A percentile compares a stretch with the other conserved stretches of the same genome.
Evolutionary conservation across 2,113 vertebrate species (phyloP).

Genomic region (Chaenocephalus aceratus): DNA sequence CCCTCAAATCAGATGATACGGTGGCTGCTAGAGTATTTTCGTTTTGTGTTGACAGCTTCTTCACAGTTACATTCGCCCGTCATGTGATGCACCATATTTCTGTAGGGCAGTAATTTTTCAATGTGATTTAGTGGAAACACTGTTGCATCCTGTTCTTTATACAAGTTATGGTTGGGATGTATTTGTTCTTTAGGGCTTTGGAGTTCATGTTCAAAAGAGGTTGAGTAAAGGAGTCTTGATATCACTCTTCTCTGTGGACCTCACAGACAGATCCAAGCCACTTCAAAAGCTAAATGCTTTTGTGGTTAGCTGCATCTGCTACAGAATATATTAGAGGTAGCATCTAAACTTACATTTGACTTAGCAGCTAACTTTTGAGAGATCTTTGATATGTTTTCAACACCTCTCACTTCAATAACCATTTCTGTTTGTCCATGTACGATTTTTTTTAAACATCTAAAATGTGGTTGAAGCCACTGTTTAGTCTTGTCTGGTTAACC

Average conservation of each 20-base stretch:
- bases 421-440: conserved; percentile 33
- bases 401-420: conserved; percentile 22
- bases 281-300: conserved; percentile 17
- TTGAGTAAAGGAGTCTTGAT: conserved; percentile 10
- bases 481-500: conserved; percentile 71
- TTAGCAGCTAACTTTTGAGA: conserved; percentile 2
- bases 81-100: conserved; percentile 41
- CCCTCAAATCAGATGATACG: conserved; percentile 66
- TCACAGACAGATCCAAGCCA: conserved; percentile 12
- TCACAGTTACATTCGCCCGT: conserved; percentile 11
- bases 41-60: conserved; percentile 27
- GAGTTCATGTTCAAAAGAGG: conserved; percentile 1
- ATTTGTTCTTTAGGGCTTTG: conserved; percentile 6
- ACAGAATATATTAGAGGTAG: conserved; percentile 1
- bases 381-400: conserved; percentile 18
- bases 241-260: neutral
- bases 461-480: conserved; percentile 49
- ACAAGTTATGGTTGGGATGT: neutral
- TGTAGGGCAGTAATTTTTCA: conserved; percentile 29
- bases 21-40: conserved; percentile 40
- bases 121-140: conserved; percentile 16
- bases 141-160: conserved; percentile 14
- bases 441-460: conserved; percentile 24
- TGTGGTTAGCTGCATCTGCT: conserved; percentile 29
- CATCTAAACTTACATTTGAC: conserved; percentile 7